phyloP scores from a whole-genome alignment of 1,140 invertebrate species.

The Zaprionus africanus region DNA sequence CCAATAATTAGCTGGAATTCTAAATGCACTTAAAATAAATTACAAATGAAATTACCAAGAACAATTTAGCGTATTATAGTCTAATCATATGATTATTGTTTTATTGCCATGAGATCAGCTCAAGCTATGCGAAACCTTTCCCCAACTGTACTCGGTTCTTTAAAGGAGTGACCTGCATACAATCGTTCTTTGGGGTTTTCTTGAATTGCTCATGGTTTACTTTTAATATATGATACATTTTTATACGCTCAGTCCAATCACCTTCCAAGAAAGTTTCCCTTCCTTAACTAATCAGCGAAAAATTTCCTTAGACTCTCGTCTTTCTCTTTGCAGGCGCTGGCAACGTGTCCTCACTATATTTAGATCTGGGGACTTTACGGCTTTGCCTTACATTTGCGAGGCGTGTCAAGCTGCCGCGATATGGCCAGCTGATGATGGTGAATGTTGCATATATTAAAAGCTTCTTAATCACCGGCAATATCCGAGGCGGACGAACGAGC shows the following conservation, averaged over 20 bases:
- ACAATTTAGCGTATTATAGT: constrained; percentile 1
- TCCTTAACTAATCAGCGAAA: neutral
- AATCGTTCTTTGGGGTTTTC: neutral
- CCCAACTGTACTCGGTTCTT: neutral
- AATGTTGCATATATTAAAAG: constrained; percentile 49
- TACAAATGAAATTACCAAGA: constrained; percentile 24
- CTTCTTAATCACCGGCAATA: constrained; percentile 62
- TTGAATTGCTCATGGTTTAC: neutral
- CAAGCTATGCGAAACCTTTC: neutral
- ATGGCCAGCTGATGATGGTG: constrained; percentile 2
- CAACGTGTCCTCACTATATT: constrained; percentile 55
- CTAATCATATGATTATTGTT: constrained; percentile 8
- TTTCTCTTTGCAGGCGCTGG: neutral
- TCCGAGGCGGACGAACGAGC: constrained; percentile 56
- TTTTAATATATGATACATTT: neutral
- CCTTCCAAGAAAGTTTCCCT: neutral
- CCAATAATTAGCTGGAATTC: constrained; percentile 23
- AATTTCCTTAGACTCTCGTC: neutral
- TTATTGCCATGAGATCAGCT: constrained; percentile 21
- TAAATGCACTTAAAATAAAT: constrained; percentile 26
- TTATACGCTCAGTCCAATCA: neutral
- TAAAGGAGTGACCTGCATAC: too few relatives aligned
- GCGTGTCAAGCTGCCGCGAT: constrained; percentile 52
- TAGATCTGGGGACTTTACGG: constrained; percentile 54
- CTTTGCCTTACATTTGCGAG: constrained; percentile 73